Conservation (phyloP, 2,113 vertebrate genomes). For the Hippocampus abdominalis region DNA sequence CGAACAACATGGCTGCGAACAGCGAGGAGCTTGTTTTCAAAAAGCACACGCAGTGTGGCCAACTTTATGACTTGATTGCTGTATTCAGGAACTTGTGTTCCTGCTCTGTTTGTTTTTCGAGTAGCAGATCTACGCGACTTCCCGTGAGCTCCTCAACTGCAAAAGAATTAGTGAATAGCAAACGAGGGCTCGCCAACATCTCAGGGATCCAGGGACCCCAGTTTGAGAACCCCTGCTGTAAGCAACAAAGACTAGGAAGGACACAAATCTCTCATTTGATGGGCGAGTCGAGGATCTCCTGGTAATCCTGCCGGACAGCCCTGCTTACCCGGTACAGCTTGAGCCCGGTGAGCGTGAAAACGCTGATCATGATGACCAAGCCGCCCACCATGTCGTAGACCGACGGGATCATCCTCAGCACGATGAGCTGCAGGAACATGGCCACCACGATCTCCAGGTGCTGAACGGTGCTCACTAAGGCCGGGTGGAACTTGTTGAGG, state of each 20-base stretch:
- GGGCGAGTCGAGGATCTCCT: slow-evolving; percentile 92
- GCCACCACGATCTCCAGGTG: slow-evolving; percentile 94
- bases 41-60: no score
- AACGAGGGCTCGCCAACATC: no score
- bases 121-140: no score
- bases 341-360: slow-evolving; percentile 86
- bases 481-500: slow-evolving; percentile 93
- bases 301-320: slow-evolving; percentile 84
- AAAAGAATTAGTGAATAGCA: no score
- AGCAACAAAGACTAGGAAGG: neutral
- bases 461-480: slow-evolving; percentile 95
- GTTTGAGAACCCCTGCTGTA: neutral
- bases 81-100: no score
- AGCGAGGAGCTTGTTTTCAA: no score
- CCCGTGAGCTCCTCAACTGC: no score
- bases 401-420: slow-evolving; percentile 87
- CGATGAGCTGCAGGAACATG: slow-evolving; percentile 92
- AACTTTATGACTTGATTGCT: no score
- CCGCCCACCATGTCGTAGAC: slow-evolving; percentile 87
- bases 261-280: slow-evolving; percentile 79
- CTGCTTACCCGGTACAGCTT: slow-evolving; percentile 89
- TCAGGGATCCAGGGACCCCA: neutral
- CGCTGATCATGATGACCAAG: slow-evolving; percentile 88
- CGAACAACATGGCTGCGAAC: no score
- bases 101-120: no score